Evolutionary conservation across 2,888 invertebrate species (phyloP), one percentile per base, ranked within the genome.

Genomic region (Netelia virgata): DNA sequence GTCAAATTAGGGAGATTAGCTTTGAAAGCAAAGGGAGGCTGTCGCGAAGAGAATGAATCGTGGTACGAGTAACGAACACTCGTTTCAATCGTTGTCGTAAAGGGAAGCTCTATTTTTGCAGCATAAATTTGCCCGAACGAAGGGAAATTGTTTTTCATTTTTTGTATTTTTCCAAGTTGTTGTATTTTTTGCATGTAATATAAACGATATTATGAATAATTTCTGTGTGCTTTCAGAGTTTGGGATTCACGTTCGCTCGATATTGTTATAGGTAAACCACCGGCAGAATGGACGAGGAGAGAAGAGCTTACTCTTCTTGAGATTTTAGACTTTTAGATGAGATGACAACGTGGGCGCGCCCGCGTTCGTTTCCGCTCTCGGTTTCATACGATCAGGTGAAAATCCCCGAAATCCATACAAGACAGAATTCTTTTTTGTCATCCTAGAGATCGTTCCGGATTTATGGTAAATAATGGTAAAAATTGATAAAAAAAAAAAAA

Each of bases 251-350:
- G 5, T 28, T 28, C 5, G 2, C 28, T 28, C 28, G 28, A 28
- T 28, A 28, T 28, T 28, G 28, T 3, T 28, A 28, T 28, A 28
- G 28, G 28, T 5, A 28, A 28, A 28, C 5, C 28, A 28, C 6
- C 5, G 28, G 5, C 3, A 3, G 28, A 5, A 5, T 3, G 5
- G 28, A 28, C 28, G 28, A 28, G 28, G 5, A 3, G 28, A 28
- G 28, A 28, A 28, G 28, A 28, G 28, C 28, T 28, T 28, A 28
- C 5, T 5, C 28, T 5, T 5, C 28, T 5, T 5, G 28, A 28
- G 5, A 28, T 28, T 28, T 28, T 28, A 28, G 28, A 28, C 74
- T 61, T 53, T 59, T 36, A 74, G 53, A 61, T 80, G 61, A 47
- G 16, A 10, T 18, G 14, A 53, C 20, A 41, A 57, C 9, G 16